A percentile compares a stretch with the other conserved stretches of the same genome.
Evolutionary conservation across 1,140 invertebrate genomes (phyloP).

Genomic region (Contarinia nasturtii): DNA sequence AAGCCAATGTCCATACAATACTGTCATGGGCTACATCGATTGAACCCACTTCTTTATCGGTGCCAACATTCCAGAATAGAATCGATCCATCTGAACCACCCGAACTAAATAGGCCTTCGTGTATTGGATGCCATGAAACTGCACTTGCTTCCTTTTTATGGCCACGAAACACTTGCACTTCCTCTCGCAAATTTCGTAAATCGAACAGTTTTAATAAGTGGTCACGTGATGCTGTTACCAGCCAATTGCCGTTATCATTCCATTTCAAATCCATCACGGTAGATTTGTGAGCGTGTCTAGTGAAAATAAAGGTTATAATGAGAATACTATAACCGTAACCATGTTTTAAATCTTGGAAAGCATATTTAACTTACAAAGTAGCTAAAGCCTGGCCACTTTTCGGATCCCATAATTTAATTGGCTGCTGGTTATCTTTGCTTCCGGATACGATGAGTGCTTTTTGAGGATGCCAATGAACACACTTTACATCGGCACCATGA

Average conservation of each 20-base stretch:
- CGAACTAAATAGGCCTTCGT: conserved; percentile 89
- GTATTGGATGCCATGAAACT: conserved; percentile 93
- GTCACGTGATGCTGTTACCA: conserved; percentile 95
- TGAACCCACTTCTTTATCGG: conserved; percentile 78
- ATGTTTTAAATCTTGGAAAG: no score
- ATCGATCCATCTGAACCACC: conserved; percentile 96
- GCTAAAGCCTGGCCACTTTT: conserved; percentile 77
- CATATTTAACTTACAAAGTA: conserved; percentile 40
- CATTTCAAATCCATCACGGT: conserved; percentile 98
- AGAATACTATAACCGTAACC: background rate
- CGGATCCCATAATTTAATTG: conserved; percentile 98
- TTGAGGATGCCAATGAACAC: conserved; percentile 98
- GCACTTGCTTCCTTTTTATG: conserved; percentile 97
- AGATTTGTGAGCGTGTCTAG: conserved; percentile 94
- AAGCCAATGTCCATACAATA: conserved; percentile 95
- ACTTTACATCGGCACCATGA: conserved; percentile 98
- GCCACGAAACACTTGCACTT: conserved; percentile 90
- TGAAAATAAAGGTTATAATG: conserved; percentile 8
- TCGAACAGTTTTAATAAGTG: conserved; percentile 97
- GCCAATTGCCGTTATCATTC: conserved; percentile 99
- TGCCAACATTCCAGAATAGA: conserved; percentile 97
- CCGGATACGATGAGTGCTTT: conserved; percentile 94
- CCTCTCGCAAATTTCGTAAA: conserved; percentile 80
- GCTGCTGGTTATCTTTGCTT: conserved; percentile 98
- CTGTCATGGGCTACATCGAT: conserved; percentile 98